phyloP scores from a whole-genome alignment of 2,113 vertebrate species.

The Cnemophilus loriae region DNA sequence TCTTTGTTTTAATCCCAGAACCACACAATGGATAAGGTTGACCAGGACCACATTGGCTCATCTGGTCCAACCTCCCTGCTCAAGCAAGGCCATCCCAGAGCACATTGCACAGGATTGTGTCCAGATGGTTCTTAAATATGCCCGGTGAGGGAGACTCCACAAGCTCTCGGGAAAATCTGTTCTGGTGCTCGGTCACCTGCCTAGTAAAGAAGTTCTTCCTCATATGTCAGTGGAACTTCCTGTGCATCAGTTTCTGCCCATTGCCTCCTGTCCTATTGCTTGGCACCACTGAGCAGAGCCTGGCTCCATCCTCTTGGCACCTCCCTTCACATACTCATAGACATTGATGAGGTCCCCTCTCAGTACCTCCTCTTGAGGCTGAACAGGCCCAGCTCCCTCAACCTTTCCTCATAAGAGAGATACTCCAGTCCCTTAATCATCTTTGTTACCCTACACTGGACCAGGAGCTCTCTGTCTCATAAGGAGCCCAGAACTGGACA shows the following conservation, averaged over 20 bases:
- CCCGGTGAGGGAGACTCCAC: not conserved
- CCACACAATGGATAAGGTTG: not conserved
- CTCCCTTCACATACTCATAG: not conserved
- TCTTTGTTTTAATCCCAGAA: not conserved
- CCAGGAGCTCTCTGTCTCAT: not conserved
- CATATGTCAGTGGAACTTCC: not conserved
- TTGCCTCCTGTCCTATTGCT: not conserved
- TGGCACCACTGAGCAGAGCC: not conserved
- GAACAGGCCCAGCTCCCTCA: not conserved
- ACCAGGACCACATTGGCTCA: not conserved
- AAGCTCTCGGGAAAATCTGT: rapidly evolving
- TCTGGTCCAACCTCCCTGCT: not conserved
- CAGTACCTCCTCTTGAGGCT: not conserved
- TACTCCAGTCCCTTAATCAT: not conserved
- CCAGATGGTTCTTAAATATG: not conserved
- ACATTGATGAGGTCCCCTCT: not conserved
- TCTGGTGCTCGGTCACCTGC: rapidly evolving
- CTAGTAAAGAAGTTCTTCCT: not conserved
- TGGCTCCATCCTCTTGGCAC: not conserved
- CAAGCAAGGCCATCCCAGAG: not conserved
- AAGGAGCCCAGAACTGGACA: not conserved
- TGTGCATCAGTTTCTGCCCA: not conserved
- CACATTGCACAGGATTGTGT: not conserved
- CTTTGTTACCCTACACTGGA: not conserved
- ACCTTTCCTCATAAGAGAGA: not conserved